Evolutionary conservation across 2,113 vertebrate genomes (phyloP).

Genomic region (Urocynchramus pylzowi): DNA sequence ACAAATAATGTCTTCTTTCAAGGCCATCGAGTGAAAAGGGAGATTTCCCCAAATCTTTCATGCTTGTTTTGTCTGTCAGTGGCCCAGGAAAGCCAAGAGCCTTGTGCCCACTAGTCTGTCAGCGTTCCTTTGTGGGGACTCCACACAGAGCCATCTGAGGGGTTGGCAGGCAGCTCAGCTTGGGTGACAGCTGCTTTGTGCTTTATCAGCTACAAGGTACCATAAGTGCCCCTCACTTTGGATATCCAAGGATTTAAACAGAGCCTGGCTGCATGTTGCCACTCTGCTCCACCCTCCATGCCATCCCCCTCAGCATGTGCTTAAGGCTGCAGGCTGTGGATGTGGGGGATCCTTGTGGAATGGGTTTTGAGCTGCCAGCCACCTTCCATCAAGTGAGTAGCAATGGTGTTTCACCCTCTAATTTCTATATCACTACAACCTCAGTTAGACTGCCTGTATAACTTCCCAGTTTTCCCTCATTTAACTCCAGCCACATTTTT

Average conservation of each 20-base stretch:
- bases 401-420: rapidly evolving
- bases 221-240: too few species aligned
- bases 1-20: background rate
- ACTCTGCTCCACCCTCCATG: too few species aligned
- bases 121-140: rapidly evolving
- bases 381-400: background rate
- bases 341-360: background rate
- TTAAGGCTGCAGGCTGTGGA: background rate
- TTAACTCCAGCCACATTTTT: background rate
- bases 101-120: too few species aligned
- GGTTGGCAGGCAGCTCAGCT: background rate
- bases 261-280: rapidly evolving
- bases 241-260: background rate
- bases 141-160: too few species aligned
- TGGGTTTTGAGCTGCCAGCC: background rate
- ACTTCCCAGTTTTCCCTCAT: background rate
- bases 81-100: background rate
- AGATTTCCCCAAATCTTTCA: background rate
- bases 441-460: background rate
- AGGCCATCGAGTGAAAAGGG: background rate
- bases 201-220: background rate
- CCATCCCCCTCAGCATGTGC: background rate
- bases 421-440: background rate
- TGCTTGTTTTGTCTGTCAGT: background rate
- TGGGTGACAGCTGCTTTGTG: background rate